phyloP scores from a whole-genome alignment of 2,888 invertebrate genomes.

The Diarsia mendica region DNA sequence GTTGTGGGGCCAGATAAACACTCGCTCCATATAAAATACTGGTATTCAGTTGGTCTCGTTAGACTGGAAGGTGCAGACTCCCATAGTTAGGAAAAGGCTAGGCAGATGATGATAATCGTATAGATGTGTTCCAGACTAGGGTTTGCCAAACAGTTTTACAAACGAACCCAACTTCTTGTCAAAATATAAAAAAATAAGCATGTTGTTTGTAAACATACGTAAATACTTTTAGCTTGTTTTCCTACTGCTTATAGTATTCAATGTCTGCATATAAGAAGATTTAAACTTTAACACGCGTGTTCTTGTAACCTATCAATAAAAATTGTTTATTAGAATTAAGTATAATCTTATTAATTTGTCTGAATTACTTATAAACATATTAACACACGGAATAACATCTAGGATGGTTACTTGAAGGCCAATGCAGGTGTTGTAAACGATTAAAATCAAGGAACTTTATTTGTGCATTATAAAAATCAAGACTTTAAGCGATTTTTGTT shows the following conservation, averaged over 20 bases:
- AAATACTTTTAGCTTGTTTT: neutral
- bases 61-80: neutral
- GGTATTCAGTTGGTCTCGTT: neutral
- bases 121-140: neutral
- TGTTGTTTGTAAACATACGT: neutral
- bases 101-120: neutral
- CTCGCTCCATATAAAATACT: neutral
- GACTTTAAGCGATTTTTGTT: neutral
- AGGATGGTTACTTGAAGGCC: neutral
- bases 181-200: neutral
- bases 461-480: neutral
- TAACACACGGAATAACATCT: neutral
- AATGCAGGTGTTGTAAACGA: neutral
- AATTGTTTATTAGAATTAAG: neutral
- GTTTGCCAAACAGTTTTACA: neutral
- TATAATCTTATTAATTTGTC: neutral
- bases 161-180: neutral
- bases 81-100: neutral
- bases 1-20: neutral
- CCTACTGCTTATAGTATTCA: neutral
- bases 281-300: neutral
- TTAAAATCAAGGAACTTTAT: neutral
- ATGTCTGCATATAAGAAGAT: conserved; percentile 8
- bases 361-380: neutral
- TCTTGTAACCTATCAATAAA: neutral